A percentile compares a stretch with the other conserved stretches of the same genome.
Conservation (phyloP, 2,888 invertebrate genomes). For the Drosophila mayaguana region DNA sequence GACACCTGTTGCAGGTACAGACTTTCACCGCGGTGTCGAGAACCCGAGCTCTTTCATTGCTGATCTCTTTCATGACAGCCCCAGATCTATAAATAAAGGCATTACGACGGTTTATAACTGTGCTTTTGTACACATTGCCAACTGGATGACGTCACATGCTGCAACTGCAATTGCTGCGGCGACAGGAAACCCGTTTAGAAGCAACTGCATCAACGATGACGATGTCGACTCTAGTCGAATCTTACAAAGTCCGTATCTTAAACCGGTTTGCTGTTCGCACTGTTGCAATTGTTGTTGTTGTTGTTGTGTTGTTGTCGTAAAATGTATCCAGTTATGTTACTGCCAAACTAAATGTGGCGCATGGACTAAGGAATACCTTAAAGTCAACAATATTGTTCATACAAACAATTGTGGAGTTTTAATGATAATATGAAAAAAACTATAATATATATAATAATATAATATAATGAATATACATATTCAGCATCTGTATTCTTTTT, state of each 20-base stretch:
- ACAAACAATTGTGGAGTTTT: too few relatives aligned
- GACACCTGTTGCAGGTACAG: conserved; percentile 1
- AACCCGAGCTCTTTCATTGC: neutral
- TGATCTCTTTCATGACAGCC: conserved; percentile 14
- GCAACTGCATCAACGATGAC: conserved; percentile 7
- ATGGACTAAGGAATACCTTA: neutral
- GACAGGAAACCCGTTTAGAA: conserved; percentile 38
- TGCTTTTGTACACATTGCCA: neutral
- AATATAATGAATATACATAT: too few relatives aligned
- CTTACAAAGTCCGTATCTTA: conserved; percentile 20
- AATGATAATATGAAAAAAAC: too few relatives aligned
- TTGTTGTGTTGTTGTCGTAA: too few relatives aligned
- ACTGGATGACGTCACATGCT: conserved; percentile 38
- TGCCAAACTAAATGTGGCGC: neutral
- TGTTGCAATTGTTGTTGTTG: conserved; percentile 1
- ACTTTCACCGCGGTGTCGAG: neutral
- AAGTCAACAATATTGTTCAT: too few relatives aligned
- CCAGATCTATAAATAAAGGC: conserved; percentile 22
- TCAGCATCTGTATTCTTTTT: too few relatives aligned
- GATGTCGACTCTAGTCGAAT: conserved; percentile 2
- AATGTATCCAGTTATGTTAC: neutral
- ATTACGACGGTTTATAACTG: conserved; percentile 17
- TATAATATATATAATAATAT: too few relatives aligned
- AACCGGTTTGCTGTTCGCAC: conserved; percentile 51
- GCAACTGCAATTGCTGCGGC: conserved; percentile 15